A percentile compares a stretch with the other conserved stretches of the same genome.
phyloP scores from a whole-genome alignment of 2,113 vertebrate genomes.

The Amia ocellicauda region DNA sequence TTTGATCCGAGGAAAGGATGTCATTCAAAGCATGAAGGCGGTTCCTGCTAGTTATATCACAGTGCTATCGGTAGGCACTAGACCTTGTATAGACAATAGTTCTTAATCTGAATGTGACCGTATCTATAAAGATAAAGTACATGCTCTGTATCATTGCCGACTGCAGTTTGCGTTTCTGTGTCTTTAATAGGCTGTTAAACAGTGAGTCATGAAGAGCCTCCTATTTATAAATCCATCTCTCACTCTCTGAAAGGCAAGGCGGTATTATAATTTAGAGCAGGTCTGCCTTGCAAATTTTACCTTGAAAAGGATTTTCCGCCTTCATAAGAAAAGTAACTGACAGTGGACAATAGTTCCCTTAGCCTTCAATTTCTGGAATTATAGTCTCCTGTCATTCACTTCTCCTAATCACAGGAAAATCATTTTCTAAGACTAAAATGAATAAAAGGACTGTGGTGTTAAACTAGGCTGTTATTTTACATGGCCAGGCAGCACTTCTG shows the following conservation, averaged over 20 bases:
- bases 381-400: conserved; percentile 55
- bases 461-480: conserved; percentile 48
- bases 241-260: background rate
- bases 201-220: background rate
- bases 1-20: too few species aligned
- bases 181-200: conserved; percentile 12
- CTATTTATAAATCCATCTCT: conserved; percentile 42
- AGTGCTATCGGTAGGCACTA: background rate
- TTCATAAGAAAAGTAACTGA: conserved; percentile 48
- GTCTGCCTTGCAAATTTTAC: conserved; percentile 25
- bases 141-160: background rate
- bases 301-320: conserved; percentile 34
- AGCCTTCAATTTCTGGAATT: conserved; percentile 39
- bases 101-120: too few species aligned
- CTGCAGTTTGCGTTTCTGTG: conserved; percentile 16
- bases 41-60: background rate
- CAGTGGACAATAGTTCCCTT: conserved; percentile 42
- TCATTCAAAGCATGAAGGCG: too few species aligned
- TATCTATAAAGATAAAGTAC: background rate
- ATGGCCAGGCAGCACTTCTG: conserved; percentile 29
- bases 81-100: background rate
- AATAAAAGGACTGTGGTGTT: conserved; percentile 32
- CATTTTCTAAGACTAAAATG: conserved; percentile 26
- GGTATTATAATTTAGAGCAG: conserved; percentile 21
- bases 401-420: conserved; percentile 46